Evolutionary conservation across 2,797 vertebrate genomes (phyloP).

Genomic region (Xerus rutilus): DNA sequence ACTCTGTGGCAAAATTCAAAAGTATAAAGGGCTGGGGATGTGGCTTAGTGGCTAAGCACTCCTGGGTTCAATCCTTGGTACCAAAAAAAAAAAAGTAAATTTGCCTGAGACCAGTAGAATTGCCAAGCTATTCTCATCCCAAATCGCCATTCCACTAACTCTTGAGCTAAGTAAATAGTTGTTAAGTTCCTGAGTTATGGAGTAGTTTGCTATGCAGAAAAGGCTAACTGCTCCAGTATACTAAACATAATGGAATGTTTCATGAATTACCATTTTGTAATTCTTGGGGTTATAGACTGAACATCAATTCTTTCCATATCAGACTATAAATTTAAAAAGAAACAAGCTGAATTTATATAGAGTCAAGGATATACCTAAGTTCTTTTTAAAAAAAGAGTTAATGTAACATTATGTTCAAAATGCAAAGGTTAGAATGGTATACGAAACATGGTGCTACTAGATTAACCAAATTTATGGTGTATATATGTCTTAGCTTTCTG

Average conservation of each 20-base stretch:
- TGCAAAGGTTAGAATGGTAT: slow-evolving; percentile 16
- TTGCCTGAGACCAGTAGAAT: neutral
- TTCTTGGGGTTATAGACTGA: slow-evolving; percentile 32
- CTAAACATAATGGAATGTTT: slow-evolving; percentile 26
- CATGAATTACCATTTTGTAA: slow-evolving; percentile 55
- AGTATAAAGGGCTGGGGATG: too few species aligned
- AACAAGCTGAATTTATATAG: slow-evolving; percentile 20
- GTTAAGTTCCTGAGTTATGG: slow-evolving; percentile 26
- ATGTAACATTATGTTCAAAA: slow-evolving; percentile 53
- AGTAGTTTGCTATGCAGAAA: slow-evolving; percentile 30
- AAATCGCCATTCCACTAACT: neutral
- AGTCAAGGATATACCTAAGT: neutral
- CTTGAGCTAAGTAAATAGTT: neutral
- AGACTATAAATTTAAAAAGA: slow-evolving; percentile 61
- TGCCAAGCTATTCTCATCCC: neutral
- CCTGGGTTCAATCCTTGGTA: too few species aligned
- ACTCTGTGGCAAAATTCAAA: too few species aligned
- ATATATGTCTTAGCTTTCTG: neutral
- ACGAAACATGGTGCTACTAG: neutral
- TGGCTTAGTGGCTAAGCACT: too few species aligned
- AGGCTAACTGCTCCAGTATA: slow-evolving; percentile 39
- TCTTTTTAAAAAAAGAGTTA: slow-evolving; percentile 1
- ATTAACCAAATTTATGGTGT: slow-evolving; percentile 25
- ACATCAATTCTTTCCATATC: slow-evolving; percentile 46
- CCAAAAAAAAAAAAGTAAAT: neutral